Base-by-base conservation (phyloP, 1,140 invertebrate genomes). In the Drosophila novamexicana region DNA sequence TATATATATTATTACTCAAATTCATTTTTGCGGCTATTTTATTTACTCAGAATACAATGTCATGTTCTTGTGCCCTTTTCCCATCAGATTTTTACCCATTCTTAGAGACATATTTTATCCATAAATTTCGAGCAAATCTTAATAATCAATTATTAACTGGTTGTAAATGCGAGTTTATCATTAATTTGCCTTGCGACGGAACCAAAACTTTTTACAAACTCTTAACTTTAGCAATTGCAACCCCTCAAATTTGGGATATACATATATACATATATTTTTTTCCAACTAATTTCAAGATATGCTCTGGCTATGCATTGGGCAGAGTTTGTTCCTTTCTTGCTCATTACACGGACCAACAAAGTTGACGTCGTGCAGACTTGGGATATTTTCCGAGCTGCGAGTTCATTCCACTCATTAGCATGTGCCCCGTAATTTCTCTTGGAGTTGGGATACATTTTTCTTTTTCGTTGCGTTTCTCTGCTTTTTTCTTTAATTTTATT, bases 351-450 rank as follows among this genome's bases (percentile, higher is more conserved):
- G 57, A 77, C 56, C 29, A 56, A 63, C 39, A 62, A 61, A 40
- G 18, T 59, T 69, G 45, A 47, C 39, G 42, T 14, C 75, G 45
- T 34, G 45, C 72, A 53, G 61, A 70, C 58, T 76, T 71, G 40
- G 57, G 58, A 71, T 63, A 63, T 74, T 54, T 71, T 58, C 39
- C 56, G 47, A 40, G 62, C 16, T 59, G 29, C 9, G 69, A 84
- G 84, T 88, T 88, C 84, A 88, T 88, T 89, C 81, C 74, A 75
- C 84, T 88, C 81, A 88, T 88, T 88, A 88, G 84, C 80, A 88
- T 81, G 76, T 69, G 53, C 50, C 10, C 39, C 57, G 34, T 9
- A 14, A 49, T 37, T 64, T 66, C 59, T 54, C 64, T 52, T 37
- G 14, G 32, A 67, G 47, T 50, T 39, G 9, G 44, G 18, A 49